A percentile compares a stretch with the other conserved stretches of the same genome.
Conservation (phyloP, 2,888 invertebrate genomes). For the Danaus chrysippus region DNA sequence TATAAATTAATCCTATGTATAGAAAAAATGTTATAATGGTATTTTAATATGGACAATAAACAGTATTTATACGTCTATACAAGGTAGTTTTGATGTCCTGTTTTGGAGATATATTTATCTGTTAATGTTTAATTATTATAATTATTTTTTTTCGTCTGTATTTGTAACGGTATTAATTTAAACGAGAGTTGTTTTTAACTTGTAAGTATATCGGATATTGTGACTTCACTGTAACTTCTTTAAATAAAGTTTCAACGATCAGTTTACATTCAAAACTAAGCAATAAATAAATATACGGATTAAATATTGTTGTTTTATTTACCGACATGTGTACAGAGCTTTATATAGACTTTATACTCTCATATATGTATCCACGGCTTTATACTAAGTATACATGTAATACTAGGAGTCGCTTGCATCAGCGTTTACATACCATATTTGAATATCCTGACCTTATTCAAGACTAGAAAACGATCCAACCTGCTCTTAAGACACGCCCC, state of each 20-base stretch:
- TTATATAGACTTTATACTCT: neutral
- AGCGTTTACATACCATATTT: too few species aligned
- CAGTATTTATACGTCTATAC: slow-evolving; percentile 64
- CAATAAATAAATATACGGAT: slow-evolving; percentile 66
- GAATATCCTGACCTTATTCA: slow-evolving; percentile 7
- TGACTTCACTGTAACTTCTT: slow-evolving; percentile 22
- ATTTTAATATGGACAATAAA: slow-evolving; percentile 75
- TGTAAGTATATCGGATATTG: slow-evolving; percentile 51
- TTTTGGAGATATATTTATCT: slow-evolving; percentile 67
- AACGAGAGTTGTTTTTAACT: slow-evolving; percentile 52
- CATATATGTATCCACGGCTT: neutral
- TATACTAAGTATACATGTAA: too few species aligned
- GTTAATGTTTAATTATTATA: slow-evolving; percentile 55
- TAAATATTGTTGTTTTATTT: slow-evolving; percentile 44
- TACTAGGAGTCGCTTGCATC: too few species aligned
- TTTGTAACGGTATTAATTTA: slow-evolving; percentile 72
- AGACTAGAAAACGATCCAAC: too few species aligned
- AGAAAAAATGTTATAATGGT: slow-evolving; percentile 49
- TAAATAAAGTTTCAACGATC: slow-evolving; percentile 62
- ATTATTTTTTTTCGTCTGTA: slow-evolving; percentile 55
- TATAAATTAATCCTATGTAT: slow-evolving; percentile 37
- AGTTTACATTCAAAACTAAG: slow-evolving; percentile 70
- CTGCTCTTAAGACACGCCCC: too few species aligned
- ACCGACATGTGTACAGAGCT: neutral
- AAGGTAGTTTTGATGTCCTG: slow-evolving; percentile 58